Percentiles rank a stretch among this genome's conserved stretches.
phyloP scores from a whole-genome alignment of 2,797 vertebrate genomes.

The Carapus acus region DNA sequence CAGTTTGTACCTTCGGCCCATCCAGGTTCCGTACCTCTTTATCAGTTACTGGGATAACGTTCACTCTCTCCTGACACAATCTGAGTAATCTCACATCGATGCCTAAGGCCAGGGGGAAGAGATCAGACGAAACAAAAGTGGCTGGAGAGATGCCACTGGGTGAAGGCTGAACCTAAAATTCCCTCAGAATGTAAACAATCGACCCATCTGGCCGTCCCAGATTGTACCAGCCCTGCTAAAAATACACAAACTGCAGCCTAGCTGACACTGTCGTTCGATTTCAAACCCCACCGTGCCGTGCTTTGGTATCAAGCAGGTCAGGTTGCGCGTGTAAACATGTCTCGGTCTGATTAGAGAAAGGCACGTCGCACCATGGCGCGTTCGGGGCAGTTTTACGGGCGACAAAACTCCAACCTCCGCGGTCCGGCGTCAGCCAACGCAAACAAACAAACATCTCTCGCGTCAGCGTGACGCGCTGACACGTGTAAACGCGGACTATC shows the following conservation, averaged over 20 bases:
- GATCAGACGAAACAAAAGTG: neutral
- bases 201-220: slow-evolving; percentile 23
- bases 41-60: neutral
- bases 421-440: neutral
- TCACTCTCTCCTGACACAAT: neutral
- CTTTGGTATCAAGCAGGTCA: slow-evolving; percentile 3
- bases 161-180: neutral
- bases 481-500: slow-evolving; percentile 33
- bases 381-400: slow-evolving; percentile 17
- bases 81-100: neutral
- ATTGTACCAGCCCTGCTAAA: slow-evolving; percentile 31
- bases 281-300: too few species aligned
- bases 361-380: neutral
- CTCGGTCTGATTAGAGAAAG: neutral
- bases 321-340: neutral
- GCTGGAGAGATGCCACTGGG: neutral
- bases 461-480: slow-evolving; percentile 39
- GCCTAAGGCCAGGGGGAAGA: neutral
- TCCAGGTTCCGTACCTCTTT: neutral
- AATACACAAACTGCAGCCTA: slow-evolving; percentile 32
- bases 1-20: neutral
- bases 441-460: slow-evolving; percentile 37
- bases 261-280: slow-evolving; percentile 30
- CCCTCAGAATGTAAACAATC: slow-evolving; percentile 7
- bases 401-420: slow-evolving; percentile 3